Conservation (phyloP, 2,797 vertebrate genomes). For the Falco novaeseelandiae region DNA sequence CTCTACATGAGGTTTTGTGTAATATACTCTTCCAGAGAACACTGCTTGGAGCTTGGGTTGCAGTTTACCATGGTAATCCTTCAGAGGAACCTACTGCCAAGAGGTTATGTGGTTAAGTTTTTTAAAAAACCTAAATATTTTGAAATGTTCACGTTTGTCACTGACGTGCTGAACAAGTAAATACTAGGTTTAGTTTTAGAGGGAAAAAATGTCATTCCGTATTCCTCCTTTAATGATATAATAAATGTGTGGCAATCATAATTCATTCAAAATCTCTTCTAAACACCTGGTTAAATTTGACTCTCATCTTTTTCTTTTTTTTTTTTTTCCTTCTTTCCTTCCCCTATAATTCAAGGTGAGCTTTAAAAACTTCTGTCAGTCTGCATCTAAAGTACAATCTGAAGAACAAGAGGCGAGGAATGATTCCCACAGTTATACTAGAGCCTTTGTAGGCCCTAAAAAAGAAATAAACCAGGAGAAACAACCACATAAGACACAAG, state of each 20-base stretch:
- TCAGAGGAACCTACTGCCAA: not conserved
- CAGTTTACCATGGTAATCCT: not conserved
- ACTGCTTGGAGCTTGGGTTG: not conserved
- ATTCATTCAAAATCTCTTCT: not conserved
- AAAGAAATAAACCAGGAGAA: not conserved
- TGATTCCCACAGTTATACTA: not conserved
- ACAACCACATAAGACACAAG: not conserved
- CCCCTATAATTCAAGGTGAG: not conserved
- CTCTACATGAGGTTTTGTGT: not conserved
- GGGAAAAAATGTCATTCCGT: not conserved
- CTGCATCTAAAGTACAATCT: not conserved
- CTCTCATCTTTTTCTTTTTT: not conserved
- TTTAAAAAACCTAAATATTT: rapidly evolving
- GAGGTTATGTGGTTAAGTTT: not conserved
- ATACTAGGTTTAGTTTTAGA: not conserved
- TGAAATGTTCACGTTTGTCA: not conserved
- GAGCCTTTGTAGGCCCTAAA: not conserved
- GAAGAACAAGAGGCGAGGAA: not conserved
- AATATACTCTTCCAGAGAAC: not conserved
- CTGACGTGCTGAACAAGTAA: not conserved
- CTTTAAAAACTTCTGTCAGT: not conserved
- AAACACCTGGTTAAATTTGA: not conserved
- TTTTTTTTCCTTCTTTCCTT: not conserved
- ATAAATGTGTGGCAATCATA: not conserved
- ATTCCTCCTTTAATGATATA: not conserved